Evolutionary conservation across 2,113 vertebrate genomes (phyloP).

Genomic region (Indri indri): DNA sequence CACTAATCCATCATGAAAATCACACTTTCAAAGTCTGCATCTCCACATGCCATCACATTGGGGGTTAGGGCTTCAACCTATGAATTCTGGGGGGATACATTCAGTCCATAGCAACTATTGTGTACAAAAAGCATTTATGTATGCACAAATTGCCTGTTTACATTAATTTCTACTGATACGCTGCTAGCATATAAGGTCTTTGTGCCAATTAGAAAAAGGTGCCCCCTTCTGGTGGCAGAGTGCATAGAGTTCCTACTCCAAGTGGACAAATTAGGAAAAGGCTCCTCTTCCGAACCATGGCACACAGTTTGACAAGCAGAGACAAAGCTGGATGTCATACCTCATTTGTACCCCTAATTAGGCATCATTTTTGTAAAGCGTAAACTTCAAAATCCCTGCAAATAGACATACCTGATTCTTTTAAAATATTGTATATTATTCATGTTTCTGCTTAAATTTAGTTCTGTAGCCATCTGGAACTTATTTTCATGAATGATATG

Average conservation of each 20-base stretch:
- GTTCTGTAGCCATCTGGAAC: slow-evolving; percentile 7
- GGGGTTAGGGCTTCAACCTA: not conserved
- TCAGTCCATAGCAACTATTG: not conserved
- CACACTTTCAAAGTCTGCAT: not conserved
- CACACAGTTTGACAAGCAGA: not conserved
- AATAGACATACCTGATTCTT: not conserved
- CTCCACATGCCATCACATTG: not conserved
- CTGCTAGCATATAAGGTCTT: not conserved
- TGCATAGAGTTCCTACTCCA: not conserved
- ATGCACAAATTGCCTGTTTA: not conserved
- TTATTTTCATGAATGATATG: slow-evolving; percentile 47
- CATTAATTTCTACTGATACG: not conserved
- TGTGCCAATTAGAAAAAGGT: not conserved
- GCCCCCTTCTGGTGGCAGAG: not conserved
- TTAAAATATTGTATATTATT: slow-evolving; percentile 13
- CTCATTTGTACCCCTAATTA: not conserved
- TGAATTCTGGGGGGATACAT: not conserved
- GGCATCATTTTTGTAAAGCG: not conserved
- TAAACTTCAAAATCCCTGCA: slow-evolving; percentile 13
- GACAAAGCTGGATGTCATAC: not conserved
- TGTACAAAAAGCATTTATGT: not conserved
- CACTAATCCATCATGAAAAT: not conserved
- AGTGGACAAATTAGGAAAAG: not conserved
- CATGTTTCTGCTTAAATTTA: slow-evolving; percentile 33
- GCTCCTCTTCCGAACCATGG: not conserved